Base-by-base conservation (phyloP, 2,113 vertebrate species). In the Sorex araneus region DNA sequence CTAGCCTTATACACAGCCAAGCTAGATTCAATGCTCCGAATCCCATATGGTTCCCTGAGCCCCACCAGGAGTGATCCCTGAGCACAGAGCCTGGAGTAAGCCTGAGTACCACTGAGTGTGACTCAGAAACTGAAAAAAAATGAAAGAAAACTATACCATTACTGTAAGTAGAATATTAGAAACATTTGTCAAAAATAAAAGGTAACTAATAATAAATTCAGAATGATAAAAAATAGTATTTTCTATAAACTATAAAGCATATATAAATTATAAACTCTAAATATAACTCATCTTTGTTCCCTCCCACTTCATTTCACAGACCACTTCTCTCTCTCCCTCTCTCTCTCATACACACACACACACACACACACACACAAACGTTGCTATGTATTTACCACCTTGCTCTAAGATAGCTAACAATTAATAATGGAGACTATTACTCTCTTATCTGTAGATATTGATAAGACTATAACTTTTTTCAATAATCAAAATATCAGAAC, bases 401-500 rank as follows among this genome's bases (percentile, higher is more conserved):
- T 79, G 10, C 11, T 83, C 19, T 67, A 71, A 64, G 30, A 28
- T 71, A 82, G 15, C n/a, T 60, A 34, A 78, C 27, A 71, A 1
- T 25, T 45, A 78, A 40, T 5, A 25, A n/a, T 2, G 69, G 19
- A 47, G 78, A 45, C 34, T 71, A 85, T 45, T 45, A 60, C 45
- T 78, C 50, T 90, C 34, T 60, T 84, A 30, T 25, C 89, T 84
- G 71, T 93, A 15, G 67, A 74, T 73, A 34, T 25, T 54, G 30
- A 77, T 67, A 90, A 84, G 21, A 84, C 23, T 84, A 36, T 16
- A 80, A n/a, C 43, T 40, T 28, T 92, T 93, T 93, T 84, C 19
- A 79, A 88, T 91, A 84, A 21, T 92, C 84, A 40, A 91, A 92
- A 63, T 76, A 74, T 69, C 54, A 66, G 67, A 54, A 45, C 21